A percentile compares a stretch with the other conserved stretches of the same genome.
Conservation (phyloP, 1,140 invertebrate genomes). For the Drosophila lacertosa region DNA sequence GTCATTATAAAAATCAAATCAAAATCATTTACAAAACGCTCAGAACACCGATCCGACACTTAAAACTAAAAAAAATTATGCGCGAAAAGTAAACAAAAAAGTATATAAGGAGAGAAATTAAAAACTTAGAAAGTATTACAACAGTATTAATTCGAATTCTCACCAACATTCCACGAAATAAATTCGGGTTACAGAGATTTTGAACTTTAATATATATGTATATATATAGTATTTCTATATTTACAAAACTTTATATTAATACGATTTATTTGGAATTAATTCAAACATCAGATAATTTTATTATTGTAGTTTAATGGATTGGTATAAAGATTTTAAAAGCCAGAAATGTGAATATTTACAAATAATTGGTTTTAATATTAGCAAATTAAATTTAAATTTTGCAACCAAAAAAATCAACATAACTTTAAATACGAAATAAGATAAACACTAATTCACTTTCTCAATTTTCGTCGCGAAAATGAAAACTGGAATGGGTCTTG, state of each 20-base stretch:
- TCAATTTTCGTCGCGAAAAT: constrained; percentile 9
- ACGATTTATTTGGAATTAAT: neutral
- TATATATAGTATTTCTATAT: neutral
- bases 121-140: constrained; percentile 16
- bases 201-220: neutral
- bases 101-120: neutral
- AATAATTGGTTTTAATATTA: neutral
- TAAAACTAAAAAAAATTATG: constrained; percentile 26
- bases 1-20: constrained; percentile 14
- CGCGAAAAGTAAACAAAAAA: constrained; percentile 1
- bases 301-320: neutral
- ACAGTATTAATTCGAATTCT: neutral
- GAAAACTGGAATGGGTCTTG: constrained; percentile 1
- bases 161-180: neutral
- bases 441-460: neutral
- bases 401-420: neutral
- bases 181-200: neutral
- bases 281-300: neutral
- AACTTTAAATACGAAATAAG: neutral
- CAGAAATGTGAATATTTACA: neutral
- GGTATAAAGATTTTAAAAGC: neutral
- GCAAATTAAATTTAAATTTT: neutral
- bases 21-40: constrained; percentile 67
- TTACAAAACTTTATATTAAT: constrained; percentile 10
- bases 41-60: constrained; percentile 25